Base-by-base conservation (phyloP, 2,797 vertebrate genomes). In the Antennarius maculatus region DNA sequence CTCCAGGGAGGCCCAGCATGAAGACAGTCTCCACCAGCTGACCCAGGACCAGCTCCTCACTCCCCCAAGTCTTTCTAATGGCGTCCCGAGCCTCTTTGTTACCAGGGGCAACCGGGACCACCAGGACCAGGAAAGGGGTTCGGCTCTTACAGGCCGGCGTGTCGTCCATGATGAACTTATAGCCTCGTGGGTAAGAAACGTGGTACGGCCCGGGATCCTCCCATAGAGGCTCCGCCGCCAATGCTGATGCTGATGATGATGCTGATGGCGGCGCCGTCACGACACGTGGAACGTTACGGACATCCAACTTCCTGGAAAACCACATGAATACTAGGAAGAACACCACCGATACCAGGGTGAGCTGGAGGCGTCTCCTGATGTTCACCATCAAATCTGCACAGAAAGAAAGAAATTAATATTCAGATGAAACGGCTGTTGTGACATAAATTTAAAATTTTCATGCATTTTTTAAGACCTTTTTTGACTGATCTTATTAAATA, bases 21-120 rank as follows among this genome's bases (percentile, higher is more conserved):
- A 96, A 96, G 13, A 95, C 37, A 0, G 89, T 86, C 2, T 80
- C 27, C 0, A 95, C 27, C 31, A 0, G 0, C 28, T 86, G 47
- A 2, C 90, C 92, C 0, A 76, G 80, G 16, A 94, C 83, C 2
- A 69, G 5, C 10, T 31, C 87, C 67, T 95, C 90, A 1, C 67
- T 81, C 1, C 94, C 95, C 95, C 95, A 96, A 0, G 93, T 95
- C 9, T 52, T 69, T 17, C 94, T 87, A 64, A 95, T 91, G 58
- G 63, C 63, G 0, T 83, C 3, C 0, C 94, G 69, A 0, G 34
- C 59, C 0, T 2, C 23, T 0, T 27, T 0, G 13, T 92, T 45
- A 0, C 7, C 0, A 0, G 92, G 86, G 0, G 71, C 34, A 2
- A 89, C 56, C 0, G 66, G 88, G 14, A 95, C 90, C 63, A 95